Evolutionary conservation across 2,113 vertebrate species (phyloP).

Genomic region (Ia io): DNA sequence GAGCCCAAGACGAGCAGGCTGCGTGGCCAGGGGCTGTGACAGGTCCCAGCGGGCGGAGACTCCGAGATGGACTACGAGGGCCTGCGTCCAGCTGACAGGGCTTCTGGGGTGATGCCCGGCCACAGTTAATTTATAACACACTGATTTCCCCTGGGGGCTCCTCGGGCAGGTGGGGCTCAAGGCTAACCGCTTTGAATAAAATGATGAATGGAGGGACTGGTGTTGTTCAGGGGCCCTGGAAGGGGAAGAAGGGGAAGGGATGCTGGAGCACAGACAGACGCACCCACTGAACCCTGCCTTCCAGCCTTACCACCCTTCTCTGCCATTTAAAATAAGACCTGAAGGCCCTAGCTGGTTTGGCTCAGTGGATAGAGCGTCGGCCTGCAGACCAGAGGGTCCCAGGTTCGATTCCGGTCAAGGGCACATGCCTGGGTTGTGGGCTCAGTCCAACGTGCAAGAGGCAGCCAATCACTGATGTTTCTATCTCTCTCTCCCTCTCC

Average conservation of each 20-base stretch:
- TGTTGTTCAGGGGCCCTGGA: background rate
- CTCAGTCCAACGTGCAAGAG: no score
- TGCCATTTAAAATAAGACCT: no score
- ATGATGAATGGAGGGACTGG: background rate
- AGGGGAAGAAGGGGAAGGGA: background rate
- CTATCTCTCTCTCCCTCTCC: no score
- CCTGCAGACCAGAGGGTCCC: no score
- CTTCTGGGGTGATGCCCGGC: background rate
- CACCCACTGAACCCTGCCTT: background rate
- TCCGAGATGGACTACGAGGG: background rate
- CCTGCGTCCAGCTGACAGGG: background rate
- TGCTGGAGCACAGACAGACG: accelerated
- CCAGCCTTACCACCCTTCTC: background rate
- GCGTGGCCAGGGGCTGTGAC: background rate
- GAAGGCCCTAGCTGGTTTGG: background rate
- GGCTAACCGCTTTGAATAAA: constrained; percentile 65
- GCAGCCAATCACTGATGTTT: no score
- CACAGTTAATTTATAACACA: constrained; percentile 65
- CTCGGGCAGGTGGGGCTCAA: background rate
- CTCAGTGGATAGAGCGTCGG: no score
- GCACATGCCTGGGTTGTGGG: no score
- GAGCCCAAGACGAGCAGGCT: background rate
- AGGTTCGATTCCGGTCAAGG: no score
- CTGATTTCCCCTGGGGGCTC: background rate
- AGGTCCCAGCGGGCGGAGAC: background rate